phyloP scores from a whole-genome alignment of 2,888 invertebrate genomes.

The Agriopis leucophaearia region DNA sequence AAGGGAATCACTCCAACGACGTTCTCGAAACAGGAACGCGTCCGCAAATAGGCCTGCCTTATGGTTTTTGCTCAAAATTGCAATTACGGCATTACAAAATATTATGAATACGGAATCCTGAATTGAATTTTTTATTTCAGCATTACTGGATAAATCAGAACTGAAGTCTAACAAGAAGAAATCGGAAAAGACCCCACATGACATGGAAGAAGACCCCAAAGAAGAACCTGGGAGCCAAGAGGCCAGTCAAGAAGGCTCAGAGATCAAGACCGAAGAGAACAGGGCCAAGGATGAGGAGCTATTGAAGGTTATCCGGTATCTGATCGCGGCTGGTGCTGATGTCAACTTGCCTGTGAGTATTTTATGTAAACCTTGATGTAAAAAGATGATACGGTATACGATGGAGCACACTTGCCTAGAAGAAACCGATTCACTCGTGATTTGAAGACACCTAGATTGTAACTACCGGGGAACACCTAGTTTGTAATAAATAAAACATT shows the following conservation, averaged over 20 bases:
- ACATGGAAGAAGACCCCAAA: conserved; percentile 44
- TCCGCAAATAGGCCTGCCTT: too few species aligned
- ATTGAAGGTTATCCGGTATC: conserved; percentile 86
- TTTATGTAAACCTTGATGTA: not conserved
- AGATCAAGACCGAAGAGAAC: conserved; percentile 47
- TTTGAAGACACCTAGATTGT: too few species aligned
- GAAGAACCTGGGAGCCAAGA: conserved; percentile 41
- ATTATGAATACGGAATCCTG: not conserved
- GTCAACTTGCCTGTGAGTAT: conserved; percentile 89
- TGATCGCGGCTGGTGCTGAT: conserved; percentile 93
- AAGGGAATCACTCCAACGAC: too few species aligned
- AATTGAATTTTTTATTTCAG: conserved; percentile 53
- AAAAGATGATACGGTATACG: too few species aligned
- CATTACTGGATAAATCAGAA: conserved; percentile 63
- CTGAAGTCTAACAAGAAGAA: conserved; percentile 48
- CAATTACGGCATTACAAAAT: too few species aligned
- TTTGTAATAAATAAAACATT: too few species aligned
- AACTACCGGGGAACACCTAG: too few species aligned
- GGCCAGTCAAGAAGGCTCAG: conserved; percentile 31
- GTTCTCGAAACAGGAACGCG: too few species aligned
- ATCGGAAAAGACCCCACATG: conserved; percentile 39
- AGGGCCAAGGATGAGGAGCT: conserved; percentile 64
- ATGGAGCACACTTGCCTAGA: too few species aligned
- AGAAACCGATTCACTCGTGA: too few species aligned
- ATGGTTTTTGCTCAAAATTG: too few species aligned